A percentile compares a stretch with the other conserved stretches of the same genome.
phyloP scores from a whole-genome alignment of 2,888 invertebrate genomes.

The Drosophila meridiana region DNA sequence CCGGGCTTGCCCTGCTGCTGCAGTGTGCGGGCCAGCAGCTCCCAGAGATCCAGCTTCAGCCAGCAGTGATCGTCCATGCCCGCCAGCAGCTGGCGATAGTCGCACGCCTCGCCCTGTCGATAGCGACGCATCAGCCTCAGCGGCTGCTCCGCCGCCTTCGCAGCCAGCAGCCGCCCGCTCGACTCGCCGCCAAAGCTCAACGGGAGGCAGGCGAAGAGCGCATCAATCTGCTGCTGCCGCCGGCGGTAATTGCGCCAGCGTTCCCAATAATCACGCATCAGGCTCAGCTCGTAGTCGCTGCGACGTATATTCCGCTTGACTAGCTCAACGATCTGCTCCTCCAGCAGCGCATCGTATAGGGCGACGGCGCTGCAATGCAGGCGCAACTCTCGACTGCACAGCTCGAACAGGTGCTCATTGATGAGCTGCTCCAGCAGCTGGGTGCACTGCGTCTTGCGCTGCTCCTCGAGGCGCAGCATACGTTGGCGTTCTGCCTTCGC shows the following conservation, averaged over 20 bases:
- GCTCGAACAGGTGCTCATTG: not conserved
- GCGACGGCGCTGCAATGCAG: slow-evolving; percentile 8
- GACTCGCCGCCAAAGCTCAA: slow-evolving; percentile 86
- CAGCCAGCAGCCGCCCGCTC: slow-evolving; percentile 61
- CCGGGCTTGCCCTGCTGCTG: slow-evolving; percentile 49
- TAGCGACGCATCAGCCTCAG: slow-evolving; percentile 86
- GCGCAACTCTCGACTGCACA: slow-evolving; percentile 33
- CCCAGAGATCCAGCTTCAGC: slow-evolving; percentile 76
- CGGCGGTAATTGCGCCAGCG: slow-evolving; percentile 85
- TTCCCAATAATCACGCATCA: slow-evolving; percentile 84
- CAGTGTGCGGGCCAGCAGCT: slow-evolving; percentile 55
- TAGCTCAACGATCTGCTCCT: slow-evolving; percentile 4
- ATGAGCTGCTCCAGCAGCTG: slow-evolving; percentile 17
- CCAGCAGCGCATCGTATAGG: slow-evolving; percentile 28
- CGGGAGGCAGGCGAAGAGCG: slow-evolving; percentile 86
- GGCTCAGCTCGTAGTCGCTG: slow-evolving; percentile 73
- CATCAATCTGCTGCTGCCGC: slow-evolving; percentile 85
- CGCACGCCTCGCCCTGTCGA: slow-evolving; percentile 84
- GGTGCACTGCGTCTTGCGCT: not conserved
- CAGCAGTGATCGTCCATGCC: slow-evolving; percentile 48
- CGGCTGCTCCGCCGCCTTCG: slow-evolving; percentile 64
- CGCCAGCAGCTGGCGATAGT: slow-evolving; percentile 68
- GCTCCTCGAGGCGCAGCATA: not conserved
- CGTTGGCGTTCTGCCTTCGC: slow-evolving; percentile 1
- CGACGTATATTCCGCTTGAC: slow-evolving; percentile 9